Evolutionary conservation across 2,113 vertebrate species (phyloP).

Genomic region (Nansenia antarctica): DNA sequence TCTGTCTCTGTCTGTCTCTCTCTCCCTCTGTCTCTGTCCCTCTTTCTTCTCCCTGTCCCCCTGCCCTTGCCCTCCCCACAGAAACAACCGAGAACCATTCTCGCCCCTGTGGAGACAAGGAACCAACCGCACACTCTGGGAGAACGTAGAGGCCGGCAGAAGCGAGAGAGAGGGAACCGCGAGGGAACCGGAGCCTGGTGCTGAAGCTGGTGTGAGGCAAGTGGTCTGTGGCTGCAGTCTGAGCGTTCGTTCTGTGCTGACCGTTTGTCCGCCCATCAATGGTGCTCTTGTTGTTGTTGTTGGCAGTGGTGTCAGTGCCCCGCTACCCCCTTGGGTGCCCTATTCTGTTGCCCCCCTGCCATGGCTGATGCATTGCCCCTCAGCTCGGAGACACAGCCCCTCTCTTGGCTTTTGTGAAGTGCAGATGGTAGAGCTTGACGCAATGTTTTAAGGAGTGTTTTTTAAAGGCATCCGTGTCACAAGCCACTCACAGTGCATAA

Average conservation of each 20-base stretch:
- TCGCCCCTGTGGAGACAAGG: constrained; percentile 18
- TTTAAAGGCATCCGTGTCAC: too few relatives aligned
- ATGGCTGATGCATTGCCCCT: constrained; percentile 39
- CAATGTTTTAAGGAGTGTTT: constrained; percentile 38
- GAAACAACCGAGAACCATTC: constrained; percentile 27
- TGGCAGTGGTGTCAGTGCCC: constrained; percentile 52
- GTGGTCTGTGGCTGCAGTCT: constrained; percentile 46
- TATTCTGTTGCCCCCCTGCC: constrained; percentile 32
- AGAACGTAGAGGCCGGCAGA: constrained; percentile 16
- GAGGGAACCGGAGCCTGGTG: constrained; percentile 62
- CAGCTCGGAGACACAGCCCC: constrained; percentile 26
- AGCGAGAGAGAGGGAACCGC: constrained; percentile 13
- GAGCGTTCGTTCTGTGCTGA: constrained; percentile 50
- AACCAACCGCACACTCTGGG: constrained; percentile 10
- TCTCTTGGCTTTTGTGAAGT: constrained; percentile 55
- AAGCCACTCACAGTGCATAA: too few relatives aligned
- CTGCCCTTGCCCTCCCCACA: constrained; percentile 19
- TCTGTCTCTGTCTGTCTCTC: constrained; percentile 6
- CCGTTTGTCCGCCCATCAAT: constrained; percentile 65
- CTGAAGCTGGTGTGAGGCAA: constrained; percentile 78
- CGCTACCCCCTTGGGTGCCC: constrained; percentile 17
- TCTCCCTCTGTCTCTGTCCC: constrained; percentile 39
- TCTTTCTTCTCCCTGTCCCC: constrained; percentile 33
- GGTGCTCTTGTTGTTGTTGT: constrained; percentile 62
- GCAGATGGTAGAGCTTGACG: constrained; percentile 57